Percentiles rank a stretch among this genome's conserved stretches.
Evolutionary conservation across 2,797 vertebrate species (phyloP).

Genomic region (Rhodeus uyekii): DNA sequence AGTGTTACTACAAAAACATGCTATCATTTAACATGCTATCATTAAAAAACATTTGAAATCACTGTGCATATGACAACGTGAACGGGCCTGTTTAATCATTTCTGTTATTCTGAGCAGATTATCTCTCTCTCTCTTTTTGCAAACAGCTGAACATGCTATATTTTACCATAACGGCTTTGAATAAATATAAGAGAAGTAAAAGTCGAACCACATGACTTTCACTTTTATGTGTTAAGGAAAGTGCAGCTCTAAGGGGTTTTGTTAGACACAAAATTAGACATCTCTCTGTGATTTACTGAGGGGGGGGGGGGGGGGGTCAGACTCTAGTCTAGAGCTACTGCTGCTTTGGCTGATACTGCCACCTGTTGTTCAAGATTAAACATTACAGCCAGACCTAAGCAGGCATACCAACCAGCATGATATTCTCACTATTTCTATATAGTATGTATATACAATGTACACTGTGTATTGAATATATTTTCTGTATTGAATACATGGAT

Average conservation of each 20-base stretch:
- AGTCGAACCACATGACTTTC: constrained; percentile 24
- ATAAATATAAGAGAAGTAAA: constrained; percentile 34
- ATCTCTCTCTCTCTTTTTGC: not conserved
- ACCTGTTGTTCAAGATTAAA: constrained; percentile 43
- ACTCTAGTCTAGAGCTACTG: too few relatives aligned
- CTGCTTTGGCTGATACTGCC: constrained; percentile 43
- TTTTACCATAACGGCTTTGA: not conserved
- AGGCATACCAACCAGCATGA: not conserved
- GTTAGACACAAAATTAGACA: constrained; percentile 7
- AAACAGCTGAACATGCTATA: not conserved
- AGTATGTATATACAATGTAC: not conserved
- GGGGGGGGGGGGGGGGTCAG: too few relatives aligned
- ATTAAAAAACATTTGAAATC: not conserved
- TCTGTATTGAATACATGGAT: not conserved
- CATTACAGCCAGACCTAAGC: not conserved
- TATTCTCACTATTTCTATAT: not conserved
- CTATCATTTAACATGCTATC: not conserved
- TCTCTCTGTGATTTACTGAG: constrained; percentile 27
- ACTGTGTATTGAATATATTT: not conserved
- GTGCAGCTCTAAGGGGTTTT: constrained; percentile 38
- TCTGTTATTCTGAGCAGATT: not conserved
- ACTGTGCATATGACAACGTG: not conserved
- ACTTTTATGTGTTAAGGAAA: constrained; percentile 22
- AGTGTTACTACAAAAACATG: not conserved
- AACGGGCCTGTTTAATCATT: not conserved